phyloP scores from a whole-genome alignment of 2,797 vertebrate genomes.

The Jordanella pulchra region DNA sequence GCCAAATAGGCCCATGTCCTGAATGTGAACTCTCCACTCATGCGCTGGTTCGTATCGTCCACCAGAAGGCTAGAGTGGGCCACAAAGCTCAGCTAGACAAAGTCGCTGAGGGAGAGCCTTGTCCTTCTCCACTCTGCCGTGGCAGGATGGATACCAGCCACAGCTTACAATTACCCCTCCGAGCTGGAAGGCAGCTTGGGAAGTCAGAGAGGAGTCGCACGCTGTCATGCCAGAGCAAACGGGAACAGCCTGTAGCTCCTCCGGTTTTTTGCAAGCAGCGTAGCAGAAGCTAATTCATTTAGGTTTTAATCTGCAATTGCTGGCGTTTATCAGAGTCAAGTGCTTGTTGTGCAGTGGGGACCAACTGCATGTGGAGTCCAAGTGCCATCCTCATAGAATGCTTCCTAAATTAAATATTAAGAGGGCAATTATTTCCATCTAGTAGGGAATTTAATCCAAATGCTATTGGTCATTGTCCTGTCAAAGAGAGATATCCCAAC shows the following conservation, averaged over 20 bases:
- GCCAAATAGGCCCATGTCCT: slow-evolving; percentile 50
- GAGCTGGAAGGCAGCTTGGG: slow-evolving; percentile 70
- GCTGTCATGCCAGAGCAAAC: slow-evolving; percentile 72
- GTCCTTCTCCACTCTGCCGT: slow-evolving; percentile 80
- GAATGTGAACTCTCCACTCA: slow-evolving; percentile 71
- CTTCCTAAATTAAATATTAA: slow-evolving; percentile 62
- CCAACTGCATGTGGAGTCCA: slow-evolving; percentile 51
- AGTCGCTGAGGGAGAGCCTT: slow-evolving; percentile 68
- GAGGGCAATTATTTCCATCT: slow-evolving; percentile 46
- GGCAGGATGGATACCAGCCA: slow-evolving; percentile 72
- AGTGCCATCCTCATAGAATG: slow-evolving; percentile 57
- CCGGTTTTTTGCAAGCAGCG: slow-evolving; percentile 54
- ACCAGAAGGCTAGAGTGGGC: slow-evolving; percentile 58
- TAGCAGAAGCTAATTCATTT: slow-evolving; percentile 48
- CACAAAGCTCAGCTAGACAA: slow-evolving; percentile 57
- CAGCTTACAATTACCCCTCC: slow-evolving; percentile 68
- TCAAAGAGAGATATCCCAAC: slow-evolving; percentile 35
- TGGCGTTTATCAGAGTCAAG: slow-evolving; percentile 69
- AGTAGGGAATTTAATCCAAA: slow-evolving; percentile 40
- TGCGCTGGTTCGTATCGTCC: slow-evolving; percentile 57
- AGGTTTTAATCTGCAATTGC: slow-evolving; percentile 70
- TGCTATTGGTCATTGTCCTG: slow-evolving; percentile 45
- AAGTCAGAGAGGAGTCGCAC: slow-evolving; percentile 83
- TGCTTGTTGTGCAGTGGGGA: slow-evolving; percentile 55
- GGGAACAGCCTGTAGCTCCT: slow-evolving; percentile 72